Conservation (phyloP, 2,797 vertebrate species). For the Enoplosus armatus region DNA sequence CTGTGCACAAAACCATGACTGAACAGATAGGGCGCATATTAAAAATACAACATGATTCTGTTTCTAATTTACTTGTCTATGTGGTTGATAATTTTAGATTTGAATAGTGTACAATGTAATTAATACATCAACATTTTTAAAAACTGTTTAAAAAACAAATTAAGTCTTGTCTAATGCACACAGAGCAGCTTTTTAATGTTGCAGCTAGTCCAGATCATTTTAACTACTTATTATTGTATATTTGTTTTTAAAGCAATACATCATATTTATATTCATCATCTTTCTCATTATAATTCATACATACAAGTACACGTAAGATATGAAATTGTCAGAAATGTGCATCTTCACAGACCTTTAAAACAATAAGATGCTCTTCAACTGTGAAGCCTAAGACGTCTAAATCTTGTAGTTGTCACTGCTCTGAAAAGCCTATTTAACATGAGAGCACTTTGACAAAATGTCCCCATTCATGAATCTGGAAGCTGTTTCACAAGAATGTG, state of each 20-base stretch:
- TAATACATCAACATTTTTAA: too few relatives aligned
- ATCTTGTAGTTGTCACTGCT: background rate
- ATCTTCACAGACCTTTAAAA: background rate
- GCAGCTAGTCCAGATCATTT: background rate
- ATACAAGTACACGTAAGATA: too few relatives aligned
- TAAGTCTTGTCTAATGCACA: background rate
- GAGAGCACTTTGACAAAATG: constrained; percentile 11
- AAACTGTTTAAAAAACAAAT: background rate
- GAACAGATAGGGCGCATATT: background rate
- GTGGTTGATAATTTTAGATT: background rate
- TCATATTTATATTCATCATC: background rate
- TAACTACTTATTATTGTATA: background rate
- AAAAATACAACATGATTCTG: too few relatives aligned
- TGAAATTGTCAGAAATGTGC: background rate
- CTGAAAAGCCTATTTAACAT: background rate
- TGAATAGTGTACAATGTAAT: too few relatives aligned
- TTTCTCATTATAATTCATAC: background rate
- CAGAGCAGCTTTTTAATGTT: background rate
- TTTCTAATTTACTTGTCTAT: background rate
- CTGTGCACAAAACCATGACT: background rate
- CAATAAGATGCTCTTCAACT: background rate
- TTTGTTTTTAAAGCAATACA: background rate
- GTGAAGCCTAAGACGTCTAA: background rate
- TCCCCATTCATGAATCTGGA: background rate
- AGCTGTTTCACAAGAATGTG: background rate